Evolutionary conservation across 2,797 vertebrate genomes (phyloP).

Genomic region (Allobates femoralis): DNA sequence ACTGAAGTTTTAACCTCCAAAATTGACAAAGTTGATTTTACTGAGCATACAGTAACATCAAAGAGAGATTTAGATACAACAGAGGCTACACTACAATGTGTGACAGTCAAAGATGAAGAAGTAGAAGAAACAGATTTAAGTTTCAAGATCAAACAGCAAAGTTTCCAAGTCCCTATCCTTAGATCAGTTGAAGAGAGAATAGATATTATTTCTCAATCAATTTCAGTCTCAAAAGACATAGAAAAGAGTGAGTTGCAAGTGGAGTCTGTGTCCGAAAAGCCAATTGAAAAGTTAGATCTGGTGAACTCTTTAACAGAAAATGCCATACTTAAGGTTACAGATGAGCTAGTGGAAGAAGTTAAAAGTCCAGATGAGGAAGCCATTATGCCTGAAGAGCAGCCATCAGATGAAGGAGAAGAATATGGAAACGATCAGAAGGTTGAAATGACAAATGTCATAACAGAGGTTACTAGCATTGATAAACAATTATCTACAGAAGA

Average conservation of each 20-base stretch:
- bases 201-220: neutral
- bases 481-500: constrained; percentile 3
- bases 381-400: neutral
- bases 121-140: neutral
- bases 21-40: neutral
- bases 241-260: neutral
- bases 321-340: neutral
- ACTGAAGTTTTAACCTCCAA: neutral
- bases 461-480: constrained; percentile 1
- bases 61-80: neutral
- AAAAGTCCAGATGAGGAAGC: neutral
- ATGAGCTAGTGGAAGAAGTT: neutral
- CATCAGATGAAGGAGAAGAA: neutral
- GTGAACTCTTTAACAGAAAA: neutral
- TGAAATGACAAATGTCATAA: constrained; percentile 2
- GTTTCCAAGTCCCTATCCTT: constrained; percentile 64
- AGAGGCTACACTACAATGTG: neutral
- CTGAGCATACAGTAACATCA: neutral
- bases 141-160: constrained; percentile 71
- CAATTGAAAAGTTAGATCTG: neutral
- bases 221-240: neutral
- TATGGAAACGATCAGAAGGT: neutral
- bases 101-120: neutral
- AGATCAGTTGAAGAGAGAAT: neutral
- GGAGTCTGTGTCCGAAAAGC: neutral